Evolutionary conservation across 2,113 vertebrate species (phyloP), one percentile per base, ranked within the genome.

Genomic region (Psittacula cyanocephala): DNA sequence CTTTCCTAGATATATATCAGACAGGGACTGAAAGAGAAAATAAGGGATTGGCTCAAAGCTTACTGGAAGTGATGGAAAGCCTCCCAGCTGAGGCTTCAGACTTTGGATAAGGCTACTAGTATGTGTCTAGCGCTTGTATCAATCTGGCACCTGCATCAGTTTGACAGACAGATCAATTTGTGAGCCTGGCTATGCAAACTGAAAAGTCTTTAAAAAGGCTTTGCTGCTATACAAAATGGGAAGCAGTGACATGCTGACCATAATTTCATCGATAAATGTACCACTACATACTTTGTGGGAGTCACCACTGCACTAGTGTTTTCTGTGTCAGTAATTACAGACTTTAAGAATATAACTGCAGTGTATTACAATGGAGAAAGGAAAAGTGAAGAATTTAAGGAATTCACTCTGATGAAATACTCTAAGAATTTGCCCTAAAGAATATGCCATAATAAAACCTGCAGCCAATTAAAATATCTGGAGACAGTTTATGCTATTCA

Each of bases 121-220:
- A 85, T 79, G 79, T 92, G 85, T 80, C 94, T 96, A 86, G 77
- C 91, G 84, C 81, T 78, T 81, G 47, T 69, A 91, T 93, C 89
- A 89, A 86, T 91, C 93, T 97, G 87, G 81, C 94, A 97, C 75
- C 81, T 94, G 87, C 71, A 63, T 82, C 82, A 74, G 16, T 86
- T 91, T 94, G 91, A 94, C 88, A 96, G 89, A 91, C 85, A 94
- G 89, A 96, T 89, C 89, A 92, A 85, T 91, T 97, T 96, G 71
- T 93, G 88, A 96, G 79, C 28, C 85, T 88, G 71, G 60, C 59
- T 86, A 86, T 91, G 89, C 88, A 96, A 90, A 93, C 76, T 55
- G 62, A 85, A 92, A 88, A 67, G 59, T 80, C 85, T 95, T 93
- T 81, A 67, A 74, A 94, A 81, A 86, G 33, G 27, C 16, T 80